Conservation (phyloP, 2,113 vertebrate species). For the Anolis sagrei region DNA sequence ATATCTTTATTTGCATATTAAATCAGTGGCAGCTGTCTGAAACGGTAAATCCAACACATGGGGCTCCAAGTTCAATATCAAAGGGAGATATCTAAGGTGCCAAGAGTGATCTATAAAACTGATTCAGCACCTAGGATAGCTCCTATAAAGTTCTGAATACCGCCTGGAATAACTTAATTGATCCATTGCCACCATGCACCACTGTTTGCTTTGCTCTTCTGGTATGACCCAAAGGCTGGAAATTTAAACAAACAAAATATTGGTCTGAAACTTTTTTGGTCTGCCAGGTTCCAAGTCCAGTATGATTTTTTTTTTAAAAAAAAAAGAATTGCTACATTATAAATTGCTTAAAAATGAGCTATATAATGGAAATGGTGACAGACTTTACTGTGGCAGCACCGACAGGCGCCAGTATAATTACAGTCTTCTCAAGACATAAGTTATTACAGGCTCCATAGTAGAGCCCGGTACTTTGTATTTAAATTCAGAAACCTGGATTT, state of each 20-base stretch:
- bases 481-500: constrained; percentile 84
- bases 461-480: constrained; percentile 77
- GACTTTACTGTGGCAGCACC: constrained; percentile 68
- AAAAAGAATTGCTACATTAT: constrained; percentile 36
- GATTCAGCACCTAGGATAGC: too few species aligned
- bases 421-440: constrained; percentile 73
- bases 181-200: not conserved
- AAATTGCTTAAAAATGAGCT: constrained; percentile 66
- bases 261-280: constrained; percentile 29
- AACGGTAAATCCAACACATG: too few species aligned
- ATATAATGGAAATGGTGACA: constrained; percentile 75
- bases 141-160: too few species aligned
- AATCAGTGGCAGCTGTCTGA: too few species aligned
- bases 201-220: too few species aligned
- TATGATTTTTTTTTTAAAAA: constrained; percentile 64
- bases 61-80: too few species aligned
- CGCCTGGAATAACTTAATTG: too few species aligned
- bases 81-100: too few species aligned
- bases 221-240: not conserved
- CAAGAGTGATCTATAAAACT: too few species aligned
- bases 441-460: constrained; percentile 71
- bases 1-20: not conserved
- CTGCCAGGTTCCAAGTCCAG: constrained; percentile 65
- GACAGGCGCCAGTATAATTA: constrained; percentile 77
- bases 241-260: not conserved